These are phyloP conservation scores for Heliconius cydno DNA, from an alignment of 2,888 invertebrate species.

Conservation along the genomic window DNA sequence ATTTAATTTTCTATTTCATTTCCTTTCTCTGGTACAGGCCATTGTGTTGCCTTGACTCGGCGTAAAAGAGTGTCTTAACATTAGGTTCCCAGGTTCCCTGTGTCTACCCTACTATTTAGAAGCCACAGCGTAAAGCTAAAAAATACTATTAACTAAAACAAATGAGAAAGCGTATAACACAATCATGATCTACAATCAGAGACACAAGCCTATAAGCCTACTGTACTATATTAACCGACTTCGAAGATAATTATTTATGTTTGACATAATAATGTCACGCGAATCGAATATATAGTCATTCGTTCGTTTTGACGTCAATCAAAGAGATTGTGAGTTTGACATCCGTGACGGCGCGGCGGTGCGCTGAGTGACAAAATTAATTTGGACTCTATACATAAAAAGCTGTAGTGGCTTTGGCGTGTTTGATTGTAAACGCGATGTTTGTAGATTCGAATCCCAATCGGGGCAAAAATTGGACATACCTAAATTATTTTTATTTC, in stretches of 20 bases:
- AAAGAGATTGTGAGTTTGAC: slow-evolving; percentile 33
- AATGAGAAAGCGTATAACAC: slow-evolving; percentile 7
- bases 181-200: slow-evolving; percentile 20
- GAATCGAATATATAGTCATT: slow-evolving; percentile 27
- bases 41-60: no score
- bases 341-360: slow-evolving; percentile 26
- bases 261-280: slow-evolving; percentile 36
- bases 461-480: no score
- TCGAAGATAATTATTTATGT: slow-evolving; percentile 29
- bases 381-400: slow-evolving; percentile 19
- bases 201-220: slow-evolving; percentile 17
- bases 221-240: slow-evolving; percentile 7
- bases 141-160: neutral
- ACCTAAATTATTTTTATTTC: no score
- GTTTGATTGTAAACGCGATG: no score
- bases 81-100: no score
- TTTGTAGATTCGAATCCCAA: no score
- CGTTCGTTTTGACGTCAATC: slow-evolving; percentile 35
- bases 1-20: no score
- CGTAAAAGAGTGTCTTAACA: no score
- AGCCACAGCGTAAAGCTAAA: no score
- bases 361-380: slow-evolving; percentile 26
- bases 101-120: no score
- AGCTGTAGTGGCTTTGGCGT: no score
- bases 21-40: no score